Evolutionary conservation across 2,113 vertebrate species (phyloP).

Genomic region (Paradoxurus hermaphroditus): DNA sequence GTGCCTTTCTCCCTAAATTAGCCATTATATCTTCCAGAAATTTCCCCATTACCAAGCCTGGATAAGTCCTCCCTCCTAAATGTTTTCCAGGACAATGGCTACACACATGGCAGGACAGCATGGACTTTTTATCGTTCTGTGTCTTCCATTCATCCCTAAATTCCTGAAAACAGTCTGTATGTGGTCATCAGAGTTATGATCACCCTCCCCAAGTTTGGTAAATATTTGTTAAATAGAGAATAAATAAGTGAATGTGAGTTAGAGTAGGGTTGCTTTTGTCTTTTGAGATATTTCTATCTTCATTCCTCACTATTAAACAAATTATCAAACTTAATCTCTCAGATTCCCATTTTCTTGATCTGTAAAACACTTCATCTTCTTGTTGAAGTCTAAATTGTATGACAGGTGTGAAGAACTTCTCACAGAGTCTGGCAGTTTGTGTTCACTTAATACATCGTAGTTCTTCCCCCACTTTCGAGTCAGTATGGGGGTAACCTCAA

Average conservation of each 20-base stretch:
- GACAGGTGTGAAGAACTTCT: not conserved
- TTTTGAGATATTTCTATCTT: not conserved
- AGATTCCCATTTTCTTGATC: not conserved
- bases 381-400: not conserved
- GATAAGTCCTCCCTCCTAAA: not conserved
- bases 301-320: not conserved
- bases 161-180: not conserved
- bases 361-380: not conserved
- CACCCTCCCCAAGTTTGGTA: not conserved
- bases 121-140: not conserved
- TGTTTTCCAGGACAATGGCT: not conserved
- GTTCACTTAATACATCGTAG: not conserved
- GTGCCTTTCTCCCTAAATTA: not conserved
- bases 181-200: not conserved
- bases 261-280: not conserved
- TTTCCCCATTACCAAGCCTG: not conserved
- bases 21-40: not conserved
- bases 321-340: not conserved
- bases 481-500: not conserved
- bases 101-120: not conserved
- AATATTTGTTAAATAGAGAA: not conserved
- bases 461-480: not conserved
- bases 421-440: not conserved
- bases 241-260: not conserved
- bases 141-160: not conserved